Conservation (phyloP, 2,797 vertebrate species). For the Austrolebias charrua region DNA sequence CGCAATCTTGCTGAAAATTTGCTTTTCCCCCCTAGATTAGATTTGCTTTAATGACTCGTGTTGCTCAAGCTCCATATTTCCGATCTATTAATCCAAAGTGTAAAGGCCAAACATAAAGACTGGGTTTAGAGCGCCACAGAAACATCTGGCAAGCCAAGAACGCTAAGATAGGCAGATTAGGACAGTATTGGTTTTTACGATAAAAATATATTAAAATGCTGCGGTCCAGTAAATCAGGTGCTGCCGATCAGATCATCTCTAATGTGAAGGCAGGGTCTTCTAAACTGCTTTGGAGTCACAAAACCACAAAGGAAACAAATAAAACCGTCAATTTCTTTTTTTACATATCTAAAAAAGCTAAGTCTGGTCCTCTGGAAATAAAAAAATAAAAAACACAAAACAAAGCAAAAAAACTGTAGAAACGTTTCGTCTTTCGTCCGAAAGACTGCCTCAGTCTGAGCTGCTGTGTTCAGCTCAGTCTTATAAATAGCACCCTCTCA, state of each 20-base stretch:
- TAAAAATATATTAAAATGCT: neutral
- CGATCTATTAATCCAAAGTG: conserved; percentile 5
- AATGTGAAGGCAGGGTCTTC: neutral
- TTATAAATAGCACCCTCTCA: no score
- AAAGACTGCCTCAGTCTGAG: no score
- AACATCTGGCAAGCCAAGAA: neutral
- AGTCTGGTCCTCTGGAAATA: no score
- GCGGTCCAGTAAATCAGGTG: neutral
- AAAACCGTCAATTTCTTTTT: neutral
- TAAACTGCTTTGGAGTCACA: neutral
- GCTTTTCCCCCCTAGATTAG: neutral
- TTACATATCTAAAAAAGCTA: no score
- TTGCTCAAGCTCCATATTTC: neutral
- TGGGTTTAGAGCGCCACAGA: neutral
- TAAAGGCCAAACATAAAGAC: neutral
- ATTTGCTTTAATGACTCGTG: no score
- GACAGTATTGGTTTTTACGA: neutral
- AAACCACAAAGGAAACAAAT: conserved; percentile 6
- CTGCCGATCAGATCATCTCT: neutral
- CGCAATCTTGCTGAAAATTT: no score
- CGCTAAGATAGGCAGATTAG: neutral
- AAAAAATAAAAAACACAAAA: no score
- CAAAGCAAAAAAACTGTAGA: no score
- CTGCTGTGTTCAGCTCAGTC: no score
- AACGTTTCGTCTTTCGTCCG: no score